Evolutionary conservation across 1,140 invertebrate genomes (phyloP), one percentile per base, ranked within the genome.

Genomic region (Lepidurus couesii): DNA sequence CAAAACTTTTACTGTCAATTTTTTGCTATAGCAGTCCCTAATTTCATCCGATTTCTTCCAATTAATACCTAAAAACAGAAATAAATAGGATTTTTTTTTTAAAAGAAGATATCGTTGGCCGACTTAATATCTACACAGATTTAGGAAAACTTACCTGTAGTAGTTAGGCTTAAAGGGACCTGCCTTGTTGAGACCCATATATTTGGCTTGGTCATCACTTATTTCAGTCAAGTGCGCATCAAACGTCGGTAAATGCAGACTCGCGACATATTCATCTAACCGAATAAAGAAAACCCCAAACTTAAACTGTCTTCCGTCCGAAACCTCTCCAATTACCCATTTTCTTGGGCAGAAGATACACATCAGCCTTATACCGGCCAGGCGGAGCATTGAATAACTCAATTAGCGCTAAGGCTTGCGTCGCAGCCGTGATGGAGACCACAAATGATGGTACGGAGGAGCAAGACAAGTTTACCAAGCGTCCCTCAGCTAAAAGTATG

Each of bases 131-230:
- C 16, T 16, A 47, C 13, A 11, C 16, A 16, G 21, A 65, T 65
- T 65, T 16, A 4, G 8, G 13, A 1, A 65, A 11, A 65, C n/a
- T 81, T 86, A 98, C 90, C 97, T 91, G 86, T 99, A 99, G 86
- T 98, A 98, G 85, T 98, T 98, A 81, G 97, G 96, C 86, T 99
- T 98, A 86, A 98, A 98, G 80, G 96, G 96, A 76, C 97, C 97
- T 79, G 95, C 93, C 88, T 98, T 98, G 84, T 95, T 97, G 24
- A 98, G 90, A 79, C 97, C 97, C 88, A 98, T 92, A 84, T 98
- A 99, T 86, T 97, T 98, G 77, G 96, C 96, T 87, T 99, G 97
- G 83, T 98, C 97, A 84, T 99, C 97, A 10, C 91, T 91, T 73
- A 98, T 87, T 86, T 98, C 96, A 1, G 97, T 98, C 79, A 99